Evolutionary conservation across 1,140 invertebrate genomes (phyloP), one percentile per base, ranked within the genome.

Genomic region (Cotesia chilonis): DNA sequence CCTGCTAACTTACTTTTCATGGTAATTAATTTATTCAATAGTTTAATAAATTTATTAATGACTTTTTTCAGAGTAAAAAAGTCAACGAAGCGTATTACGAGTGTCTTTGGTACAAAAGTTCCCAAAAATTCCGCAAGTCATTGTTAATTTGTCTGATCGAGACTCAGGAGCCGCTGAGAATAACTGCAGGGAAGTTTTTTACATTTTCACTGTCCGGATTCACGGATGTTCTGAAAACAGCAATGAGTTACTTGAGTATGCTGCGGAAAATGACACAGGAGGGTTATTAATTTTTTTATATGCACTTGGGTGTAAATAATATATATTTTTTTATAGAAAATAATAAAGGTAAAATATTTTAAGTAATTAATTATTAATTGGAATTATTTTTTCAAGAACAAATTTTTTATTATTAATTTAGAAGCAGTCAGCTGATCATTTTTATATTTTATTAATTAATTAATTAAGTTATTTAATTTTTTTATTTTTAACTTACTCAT

Each of bases 121-220:
- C 75, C 6, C 17, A 38, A 10, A 64, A 71, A 41, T 73, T 74
- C 35, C 69, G 69, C 12, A 76, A 72, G 35, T 55, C 59, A 68
- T 37, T 76, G 0, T 36, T 71, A 10, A 70, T 76, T 61, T 74
- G 66, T 10, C 59, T 76, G 47, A 57, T 37, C 1, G 36, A 67
- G 10, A 70, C 75, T 51, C 64, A 72, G 61, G 69, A 76, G 61
- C 72, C 75, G 55, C 72, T 76, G 35, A 66, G 64, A 57, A 70
- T 76, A 66, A 74, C 75, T 10, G 75, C 69, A 9, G 75, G 75
- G 52, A 76, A 76, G 57, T 65, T 73, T 41, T 76, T 72, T 60
- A 61, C 72, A 20, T 76, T 76, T 63, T 76, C 69, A 28, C 52
- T 76, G 17, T 69, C 47, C 10, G 67, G 72, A 10, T 76, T 74